Conservation (phyloP, 2,797 vertebrate species). For the Hemibagrus guttatus region DNA sequence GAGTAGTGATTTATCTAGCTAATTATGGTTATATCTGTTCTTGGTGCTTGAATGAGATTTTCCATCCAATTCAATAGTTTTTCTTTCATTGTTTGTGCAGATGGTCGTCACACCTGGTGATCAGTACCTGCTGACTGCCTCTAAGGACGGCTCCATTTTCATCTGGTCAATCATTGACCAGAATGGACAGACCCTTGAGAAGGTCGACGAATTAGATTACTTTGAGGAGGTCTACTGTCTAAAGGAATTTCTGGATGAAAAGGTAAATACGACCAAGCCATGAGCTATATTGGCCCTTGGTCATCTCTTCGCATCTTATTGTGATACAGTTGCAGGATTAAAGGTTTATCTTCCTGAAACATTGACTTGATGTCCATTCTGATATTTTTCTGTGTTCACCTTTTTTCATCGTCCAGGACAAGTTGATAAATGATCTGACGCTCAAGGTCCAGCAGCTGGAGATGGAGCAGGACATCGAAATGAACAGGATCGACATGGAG, state of each 20-base stretch:
- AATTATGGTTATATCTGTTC: not conserved
- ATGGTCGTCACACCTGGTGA: slow-evolving; percentile 86
- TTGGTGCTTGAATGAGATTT: not conserved
- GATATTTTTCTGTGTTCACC: not conserved
- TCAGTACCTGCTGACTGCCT: slow-evolving; percentile 82
- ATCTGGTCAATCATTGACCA: slow-evolving; percentile 88
- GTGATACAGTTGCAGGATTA: not conserved
- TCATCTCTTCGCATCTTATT: too few relatives aligned
- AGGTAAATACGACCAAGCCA: slow-evolving; percentile 70
- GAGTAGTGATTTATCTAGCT: not conserved
- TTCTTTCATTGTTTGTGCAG: slow-evolving; percentile 64
- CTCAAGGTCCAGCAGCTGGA: slow-evolving; percentile 86
- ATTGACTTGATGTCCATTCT: not conserved
- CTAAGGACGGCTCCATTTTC: slow-evolving; percentile 86
- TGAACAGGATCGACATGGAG: slow-evolving; percentile 87
- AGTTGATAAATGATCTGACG: slow-evolving; percentile 82
- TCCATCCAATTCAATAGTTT: not conserved
- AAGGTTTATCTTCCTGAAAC: not conserved
- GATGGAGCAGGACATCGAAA: slow-evolving; percentile 86
- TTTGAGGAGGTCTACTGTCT: slow-evolving; percentile 89
- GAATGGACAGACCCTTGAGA: slow-evolving; percentile 71
- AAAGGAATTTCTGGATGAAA: slow-evolving; percentile 87
- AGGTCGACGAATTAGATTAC: slow-evolving; percentile 75
- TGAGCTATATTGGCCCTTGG: too few relatives aligned
- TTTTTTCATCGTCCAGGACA: slow-evolving; percentile 71